Evolutionary conservation across 2,888 invertebrate genomes (phyloP).

Genomic region (Labia minor): DNA sequence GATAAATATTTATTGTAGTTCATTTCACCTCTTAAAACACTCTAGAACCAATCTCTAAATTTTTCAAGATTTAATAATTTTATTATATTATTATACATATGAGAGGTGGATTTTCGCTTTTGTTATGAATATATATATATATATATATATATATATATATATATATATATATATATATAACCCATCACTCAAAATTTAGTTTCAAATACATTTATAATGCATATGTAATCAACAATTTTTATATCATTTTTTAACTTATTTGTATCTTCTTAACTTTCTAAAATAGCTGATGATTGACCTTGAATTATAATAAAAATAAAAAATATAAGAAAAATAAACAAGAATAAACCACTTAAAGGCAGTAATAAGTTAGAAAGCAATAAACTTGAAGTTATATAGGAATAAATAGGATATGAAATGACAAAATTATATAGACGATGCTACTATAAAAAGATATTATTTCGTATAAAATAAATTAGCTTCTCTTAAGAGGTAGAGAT

Average conservation of each 20-base stretch:
- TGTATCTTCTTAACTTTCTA: background rate
- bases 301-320: background rate
- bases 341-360: background rate
- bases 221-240: background rate
- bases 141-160: no score
- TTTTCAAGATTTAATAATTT: no score
- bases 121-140: no score
- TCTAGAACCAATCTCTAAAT: no score
- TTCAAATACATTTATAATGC: background rate
- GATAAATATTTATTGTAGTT: no score
- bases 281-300: background rate
- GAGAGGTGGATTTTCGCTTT: no score
- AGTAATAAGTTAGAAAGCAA: background rate
- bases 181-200: no score
- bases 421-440: background rate
- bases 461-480: constrained; percentile 13
- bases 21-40: no score
- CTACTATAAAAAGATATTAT: background rate
- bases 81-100: no score
- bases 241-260: background rate
- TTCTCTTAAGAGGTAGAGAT: background rate
- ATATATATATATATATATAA: no score
- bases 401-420: constrained; percentile 3
- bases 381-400: background rate
- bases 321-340: background rate